Conservation (phyloP, 2,113 vertebrate genomes). For the Phocoena sinus region DNA sequence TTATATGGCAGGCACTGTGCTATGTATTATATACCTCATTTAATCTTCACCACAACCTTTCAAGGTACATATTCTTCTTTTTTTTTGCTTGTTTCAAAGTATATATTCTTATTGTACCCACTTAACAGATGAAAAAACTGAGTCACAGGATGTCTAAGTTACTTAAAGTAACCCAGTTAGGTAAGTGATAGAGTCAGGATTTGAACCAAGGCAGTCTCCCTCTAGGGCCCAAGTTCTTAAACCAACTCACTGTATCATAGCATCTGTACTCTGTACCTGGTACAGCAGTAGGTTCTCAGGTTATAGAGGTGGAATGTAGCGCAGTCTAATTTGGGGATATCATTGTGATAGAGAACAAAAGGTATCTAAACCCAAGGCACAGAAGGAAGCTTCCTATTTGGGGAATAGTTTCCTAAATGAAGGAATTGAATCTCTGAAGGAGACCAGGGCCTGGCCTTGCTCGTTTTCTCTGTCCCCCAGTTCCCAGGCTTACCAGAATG, state of each 20-base stretch:
- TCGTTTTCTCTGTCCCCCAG: neutral
- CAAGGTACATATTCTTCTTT: neutral
- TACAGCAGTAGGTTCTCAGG: neutral
- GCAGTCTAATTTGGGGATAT: neutral
- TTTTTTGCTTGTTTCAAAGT: neutral
- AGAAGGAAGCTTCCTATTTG: neutral
- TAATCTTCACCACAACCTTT: neutral
- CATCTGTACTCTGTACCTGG: neutral
- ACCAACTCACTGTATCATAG: neutral
- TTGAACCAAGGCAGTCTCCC: neutral
- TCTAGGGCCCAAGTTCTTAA: neutral
- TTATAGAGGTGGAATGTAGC: neutral
- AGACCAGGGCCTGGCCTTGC: neutral
- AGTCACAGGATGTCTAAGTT: neutral
- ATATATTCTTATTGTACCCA: neutral
- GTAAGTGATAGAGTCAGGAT: neutral
- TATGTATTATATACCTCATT: neutral
- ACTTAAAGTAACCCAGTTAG: neutral
- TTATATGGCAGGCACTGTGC: neutral
- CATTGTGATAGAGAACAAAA: neutral
- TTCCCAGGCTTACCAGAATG: constrained; percentile 80
- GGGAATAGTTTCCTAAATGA: neutral
- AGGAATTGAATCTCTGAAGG: neutral
- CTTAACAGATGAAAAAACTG: constrained; percentile 2
- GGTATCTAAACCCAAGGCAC: neutral